These are phyloP conservation scores for Hydropsyche tenuis DNA, from an alignment of 1,140 invertebrate species.

Conservation along the genomic window DNA sequence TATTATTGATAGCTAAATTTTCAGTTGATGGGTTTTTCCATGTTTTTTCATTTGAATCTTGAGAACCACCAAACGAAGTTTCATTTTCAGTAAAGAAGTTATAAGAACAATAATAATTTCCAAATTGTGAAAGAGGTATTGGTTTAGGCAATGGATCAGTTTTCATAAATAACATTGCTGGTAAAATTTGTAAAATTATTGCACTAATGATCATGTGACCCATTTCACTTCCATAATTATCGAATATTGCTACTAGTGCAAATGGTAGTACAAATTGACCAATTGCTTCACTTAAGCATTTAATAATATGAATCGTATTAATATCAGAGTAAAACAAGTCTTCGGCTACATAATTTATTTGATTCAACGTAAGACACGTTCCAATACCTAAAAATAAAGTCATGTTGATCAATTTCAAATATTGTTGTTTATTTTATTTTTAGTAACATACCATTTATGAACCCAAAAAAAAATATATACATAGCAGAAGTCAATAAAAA, in stretches of 20 bases:
- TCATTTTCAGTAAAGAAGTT: constrained; percentile 55
- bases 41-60: constrained; percentile 59
- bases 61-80: constrained; percentile 51
- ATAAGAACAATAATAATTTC: constrained; percentile 56
- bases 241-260: constrained; percentile 55
- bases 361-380: constrained; percentile 58
- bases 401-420: constrained; percentile 8
- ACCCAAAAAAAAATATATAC: constrained; percentile 55
- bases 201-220: constrained; percentile 56
- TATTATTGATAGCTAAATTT: constrained; percentile 51
- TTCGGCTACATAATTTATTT: constrained; percentile 59
- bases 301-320: constrained; percentile 54
- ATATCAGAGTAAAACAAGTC: constrained; percentile 58
- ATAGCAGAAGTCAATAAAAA: constrained; percentile 51
- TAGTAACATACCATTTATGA: constrained; percentile 53
- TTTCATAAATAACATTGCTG: constrained; percentile 56
- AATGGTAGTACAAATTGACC: constrained; percentile 59
- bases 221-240: constrained; percentile 55
- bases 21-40: constrained; percentile 62
- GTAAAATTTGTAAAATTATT: constrained; percentile 58
- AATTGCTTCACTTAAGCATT: constrained; percentile 57
- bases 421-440: neutral
- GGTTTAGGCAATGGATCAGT: constrained; percentile 53
- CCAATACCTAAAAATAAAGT: constrained; percentile 54
- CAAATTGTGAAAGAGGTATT: constrained; percentile 54